A percentile compares a stretch with the other conserved stretches of the same genome.
phyloP scores from a whole-genome alignment of 2,888 invertebrate species.

The Andricus quercusramuli region DNA sequence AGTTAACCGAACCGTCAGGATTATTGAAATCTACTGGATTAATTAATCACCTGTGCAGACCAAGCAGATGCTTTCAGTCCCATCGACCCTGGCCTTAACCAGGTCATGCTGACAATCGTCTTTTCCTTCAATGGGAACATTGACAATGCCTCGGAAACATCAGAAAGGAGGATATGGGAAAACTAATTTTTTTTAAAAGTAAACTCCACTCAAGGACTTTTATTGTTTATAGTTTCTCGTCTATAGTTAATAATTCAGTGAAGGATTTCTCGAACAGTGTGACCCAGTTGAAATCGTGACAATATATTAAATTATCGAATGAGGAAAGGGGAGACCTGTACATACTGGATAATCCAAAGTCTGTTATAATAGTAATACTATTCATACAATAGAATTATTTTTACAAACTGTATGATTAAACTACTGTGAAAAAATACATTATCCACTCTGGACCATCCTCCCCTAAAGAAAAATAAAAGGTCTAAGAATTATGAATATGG shows the following conservation, averaged over 20 bases:
- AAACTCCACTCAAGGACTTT: background rate
- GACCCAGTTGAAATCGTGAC: slow-evolving; percentile 5
- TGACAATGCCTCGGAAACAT: background rate
- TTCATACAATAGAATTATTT: no score
- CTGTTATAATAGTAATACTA: no score
- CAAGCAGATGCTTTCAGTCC: slow-evolving; percentile 4
- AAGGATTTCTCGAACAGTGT: background rate
- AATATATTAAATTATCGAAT: no score
- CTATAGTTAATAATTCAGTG: background rate
- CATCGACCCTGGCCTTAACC: slow-evolving; percentile 20
- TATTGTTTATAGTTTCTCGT: background rate
- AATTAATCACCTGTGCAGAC: slow-evolving; percentile 6
- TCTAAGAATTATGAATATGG: no score
- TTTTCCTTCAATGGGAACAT: background rate
- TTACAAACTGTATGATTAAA: no score
- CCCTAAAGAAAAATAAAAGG: no score
- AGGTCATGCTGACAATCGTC: slow-evolving; percentile 20
- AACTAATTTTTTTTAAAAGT: background rate
- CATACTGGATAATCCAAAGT: no score
- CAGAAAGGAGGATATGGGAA: background rate
- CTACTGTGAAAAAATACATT: no score
- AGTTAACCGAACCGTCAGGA: background rate
- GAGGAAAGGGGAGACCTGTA: no score
- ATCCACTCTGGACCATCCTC: no score
- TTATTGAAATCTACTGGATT: slow-evolving; percentile 21